Evolutionary conservation across 2,888 invertebrate species (phyloP), one percentile per base, ranked within the genome.

Genomic region (Eubasilissa splendida): DNA sequence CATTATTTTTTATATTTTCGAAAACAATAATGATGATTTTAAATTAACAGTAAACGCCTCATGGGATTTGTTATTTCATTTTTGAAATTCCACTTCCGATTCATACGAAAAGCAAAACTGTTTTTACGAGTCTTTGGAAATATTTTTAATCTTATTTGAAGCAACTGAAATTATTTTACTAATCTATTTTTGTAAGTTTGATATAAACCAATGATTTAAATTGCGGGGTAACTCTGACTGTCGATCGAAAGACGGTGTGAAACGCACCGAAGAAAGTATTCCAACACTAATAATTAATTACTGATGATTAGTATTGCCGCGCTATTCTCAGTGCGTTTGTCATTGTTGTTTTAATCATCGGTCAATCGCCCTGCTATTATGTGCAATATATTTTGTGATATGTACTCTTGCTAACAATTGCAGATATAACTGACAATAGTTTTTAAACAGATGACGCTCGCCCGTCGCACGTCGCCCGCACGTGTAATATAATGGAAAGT

Each of bases 371-470:
- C 71, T 14, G 33, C 58, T 76, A 65, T 60, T 76, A 42, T 42
- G 76, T 76, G 76, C 76, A 76, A 76, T 76, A 76, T 76, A 65
- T 73, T 74, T 66, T 76, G 76, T 76, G 76, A 76, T 76, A 76
- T 73, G 53, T 42, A 42, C 50, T 75, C 75, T 75, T 42, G 59
- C 75, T 75, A 75, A 75, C 75, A 50, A 52, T 7, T 75, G 33
- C 54, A 53, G 54, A 70, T 33, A 33, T 70, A 70, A 70, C 53
- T n/a, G 52, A 70, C 54, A 70, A 52, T 70, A 14, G 12, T 12
- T 42, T 66, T 31, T n/a, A 8, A 14, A 60, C 12, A n/a, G n/a
- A n/a, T 3, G 22, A 60, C n/a, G 60, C 42, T 42, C 42, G 42
- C 4, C 7, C n/a, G 60, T 59, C 59, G 59, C 59, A 63, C 63